Evolutionary conservation across 2,113 vertebrate species (phyloP).

Genomic region (Piliocolobus tephrosceles): DNA sequence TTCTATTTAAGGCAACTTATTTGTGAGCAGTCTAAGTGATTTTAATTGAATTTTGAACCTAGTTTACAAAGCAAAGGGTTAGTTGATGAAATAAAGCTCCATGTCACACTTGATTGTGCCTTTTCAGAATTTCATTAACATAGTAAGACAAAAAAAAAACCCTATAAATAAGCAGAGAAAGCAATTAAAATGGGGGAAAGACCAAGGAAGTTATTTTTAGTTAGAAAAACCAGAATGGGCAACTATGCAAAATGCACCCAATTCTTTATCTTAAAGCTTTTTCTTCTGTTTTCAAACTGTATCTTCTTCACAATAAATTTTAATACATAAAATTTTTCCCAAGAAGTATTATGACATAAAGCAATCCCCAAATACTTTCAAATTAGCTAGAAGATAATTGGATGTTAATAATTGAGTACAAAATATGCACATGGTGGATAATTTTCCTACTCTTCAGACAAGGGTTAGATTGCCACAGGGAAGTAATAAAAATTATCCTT

Average conservation of each 20-base stretch:
- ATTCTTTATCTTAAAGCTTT: background rate
- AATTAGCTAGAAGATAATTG: constrained; percentile 41
- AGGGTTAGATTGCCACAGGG: constrained; percentile 43
- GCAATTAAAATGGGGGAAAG: background rate
- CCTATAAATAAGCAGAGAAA: constrained; percentile 10
- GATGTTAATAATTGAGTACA: background rate
- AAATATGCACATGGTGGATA: constrained; percentile 36
- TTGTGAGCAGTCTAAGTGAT: background rate
- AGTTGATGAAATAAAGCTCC: constrained; percentile 15
- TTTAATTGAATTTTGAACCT: constrained; percentile 34
- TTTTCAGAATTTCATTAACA: constrained; percentile 35
- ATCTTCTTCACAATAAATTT: background rate
- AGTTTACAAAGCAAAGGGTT: constrained; percentile 8
- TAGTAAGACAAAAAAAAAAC: background rate
- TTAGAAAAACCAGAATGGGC: background rate
- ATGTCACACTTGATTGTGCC: background rate
- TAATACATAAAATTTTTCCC: background rate
- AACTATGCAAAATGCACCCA: background rate
- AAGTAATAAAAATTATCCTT: constrained; percentile 62
- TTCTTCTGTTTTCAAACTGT: constrained; percentile 11
- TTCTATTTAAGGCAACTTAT: constrained; percentile 13
- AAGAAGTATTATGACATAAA: constrained; percentile 1
- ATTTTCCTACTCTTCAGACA: constrained; percentile 48
- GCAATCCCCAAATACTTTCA: constrained; percentile 26
- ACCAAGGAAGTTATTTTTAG: background rate